Evolutionary conservation across 2,888 invertebrate species (phyloP).

Genomic region (Ennomos erosarius): DNA sequence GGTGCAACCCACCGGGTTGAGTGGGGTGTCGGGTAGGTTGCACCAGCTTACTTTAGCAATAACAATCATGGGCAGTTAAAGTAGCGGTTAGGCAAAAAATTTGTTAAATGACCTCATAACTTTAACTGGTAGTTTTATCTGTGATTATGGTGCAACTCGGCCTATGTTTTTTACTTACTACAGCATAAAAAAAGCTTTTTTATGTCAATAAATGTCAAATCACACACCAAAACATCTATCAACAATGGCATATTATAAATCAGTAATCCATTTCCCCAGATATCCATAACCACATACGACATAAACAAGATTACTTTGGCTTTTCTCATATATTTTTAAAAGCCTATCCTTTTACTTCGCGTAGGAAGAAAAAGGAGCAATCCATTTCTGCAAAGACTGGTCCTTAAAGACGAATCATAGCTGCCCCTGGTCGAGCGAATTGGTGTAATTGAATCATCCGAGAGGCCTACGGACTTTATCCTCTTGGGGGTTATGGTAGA

Average conservation of each 20-base stretch:
- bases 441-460: slow-evolving; percentile 47
- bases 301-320: slow-evolving; percentile 4
- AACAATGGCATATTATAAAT: not conserved
- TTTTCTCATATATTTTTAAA: slow-evolving; percentile 14
- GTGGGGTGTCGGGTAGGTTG: too few species aligned
- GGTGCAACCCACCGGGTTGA: too few species aligned
- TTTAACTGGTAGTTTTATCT: too few species aligned
- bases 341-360: slow-evolving; percentile 25
- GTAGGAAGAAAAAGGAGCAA: slow-evolving; percentile 30
- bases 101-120: too few species aligned
- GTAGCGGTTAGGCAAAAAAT: too few species aligned
- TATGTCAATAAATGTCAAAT: too few species aligned
- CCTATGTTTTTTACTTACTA: too few species aligned
- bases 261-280: not conserved
- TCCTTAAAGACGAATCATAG: slow-evolving; percentile 41
- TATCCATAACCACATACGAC: slow-evolving; percentile 2
- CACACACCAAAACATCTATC: too few species aligned
- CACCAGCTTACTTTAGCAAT: too few species aligned
- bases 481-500: slow-evolving; percentile 32
- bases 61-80: too few species aligned
- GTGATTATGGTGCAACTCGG: too few species aligned
- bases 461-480: slow-evolving; percentile 37
- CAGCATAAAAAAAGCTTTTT: not conserved
- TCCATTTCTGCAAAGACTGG: slow-evolving; percentile 35
- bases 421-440: slow-evolving; percentile 34